Evolutionary conservation across 2,888 invertebrate species (phyloP).

Genomic region (Dyspetes luteomarginatus): DNA sequence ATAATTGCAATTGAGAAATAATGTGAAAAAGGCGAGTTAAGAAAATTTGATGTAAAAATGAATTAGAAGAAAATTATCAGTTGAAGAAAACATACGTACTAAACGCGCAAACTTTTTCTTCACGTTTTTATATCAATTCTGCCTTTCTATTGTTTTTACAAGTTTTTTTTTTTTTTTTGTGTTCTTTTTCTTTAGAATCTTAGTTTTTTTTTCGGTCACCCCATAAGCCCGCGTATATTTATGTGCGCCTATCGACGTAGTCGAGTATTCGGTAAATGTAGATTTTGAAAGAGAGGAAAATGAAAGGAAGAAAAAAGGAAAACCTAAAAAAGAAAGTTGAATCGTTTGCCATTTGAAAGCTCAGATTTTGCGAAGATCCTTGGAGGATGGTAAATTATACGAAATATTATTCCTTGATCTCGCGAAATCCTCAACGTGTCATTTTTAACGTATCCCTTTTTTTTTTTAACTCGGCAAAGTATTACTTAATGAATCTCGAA

Average conservation of each 20-base stretch:
- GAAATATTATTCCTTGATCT: neutral
- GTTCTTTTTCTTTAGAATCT: constrained; percentile 18
- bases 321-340: neutral
- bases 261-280: constrained; percentile 13
- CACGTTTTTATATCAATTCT: neutral
- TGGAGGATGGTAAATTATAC: neutral
- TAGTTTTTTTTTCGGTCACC: constrained; percentile 4
- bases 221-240: constrained; percentile 13
- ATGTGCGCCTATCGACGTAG: constrained; percentile 33
- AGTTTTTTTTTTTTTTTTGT: constrained; percentile 1
- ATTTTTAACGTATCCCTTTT: neutral
- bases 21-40: neutral
- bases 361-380: neutral
- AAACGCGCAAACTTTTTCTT: neutral
- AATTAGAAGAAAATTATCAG: neutral
- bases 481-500: constrained; percentile 60
- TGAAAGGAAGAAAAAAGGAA: neutral
- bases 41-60: neutral
- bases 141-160: constrained; percentile 37
- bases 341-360: neutral
- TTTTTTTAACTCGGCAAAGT: constrained; percentile 48
- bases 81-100: neutral
- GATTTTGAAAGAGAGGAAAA: neutral
- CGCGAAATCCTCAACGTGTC: constrained; percentile 19
- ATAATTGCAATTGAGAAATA: neutral